Percentiles rank a stretch among this genome's conserved stretches.
These are phyloP conservation scores for Copsychus sechellarum DNA, from an alignment of 2,113 vertebrate genomes.

Conservation along the genomic window DNA sequence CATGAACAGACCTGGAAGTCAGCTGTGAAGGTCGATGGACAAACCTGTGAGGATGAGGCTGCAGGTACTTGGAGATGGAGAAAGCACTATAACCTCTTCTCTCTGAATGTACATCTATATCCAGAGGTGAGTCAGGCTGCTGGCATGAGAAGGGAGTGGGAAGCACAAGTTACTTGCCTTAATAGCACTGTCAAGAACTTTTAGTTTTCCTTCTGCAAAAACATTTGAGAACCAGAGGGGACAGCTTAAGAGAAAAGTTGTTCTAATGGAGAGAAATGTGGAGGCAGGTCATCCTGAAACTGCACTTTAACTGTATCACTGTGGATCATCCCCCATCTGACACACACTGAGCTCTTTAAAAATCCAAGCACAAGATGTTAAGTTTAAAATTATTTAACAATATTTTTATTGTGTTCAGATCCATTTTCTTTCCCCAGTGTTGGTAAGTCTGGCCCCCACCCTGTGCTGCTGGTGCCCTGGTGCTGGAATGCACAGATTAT, in stretches of 20 bases:
- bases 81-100: neutral
- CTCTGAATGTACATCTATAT: neutral
- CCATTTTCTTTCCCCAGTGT: neutral
- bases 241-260: slow-evolving; percentile 50
- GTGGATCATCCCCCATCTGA: slow-evolving; percentile 32
- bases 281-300: neutral
- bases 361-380: slow-evolving; percentile 66
- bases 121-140: neutral
- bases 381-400: slow-evolving; percentile 68
- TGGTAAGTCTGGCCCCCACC: neutral
- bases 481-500: neutral
- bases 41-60: neutral
- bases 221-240: slow-evolving; percentile 7
- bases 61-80: neutral
- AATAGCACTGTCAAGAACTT: slow-evolving; percentile 37
- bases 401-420: slow-evolving; percentile 31
- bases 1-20: fast-evolving
- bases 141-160: neutral
- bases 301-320: neutral
- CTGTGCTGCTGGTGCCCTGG: neutral
- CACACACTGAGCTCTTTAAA: slow-evolving; percentile 51
- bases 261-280: neutral
- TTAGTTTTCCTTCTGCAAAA: slow-evolving; percentile 7
- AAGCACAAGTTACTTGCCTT: slow-evolving; percentile 8
- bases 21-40: neutral